These are phyloP conservation scores for Euplagia quadripunctaria DNA, from an alignment of 2,888 invertebrate species.

Conservation along the genomic window DNA sequence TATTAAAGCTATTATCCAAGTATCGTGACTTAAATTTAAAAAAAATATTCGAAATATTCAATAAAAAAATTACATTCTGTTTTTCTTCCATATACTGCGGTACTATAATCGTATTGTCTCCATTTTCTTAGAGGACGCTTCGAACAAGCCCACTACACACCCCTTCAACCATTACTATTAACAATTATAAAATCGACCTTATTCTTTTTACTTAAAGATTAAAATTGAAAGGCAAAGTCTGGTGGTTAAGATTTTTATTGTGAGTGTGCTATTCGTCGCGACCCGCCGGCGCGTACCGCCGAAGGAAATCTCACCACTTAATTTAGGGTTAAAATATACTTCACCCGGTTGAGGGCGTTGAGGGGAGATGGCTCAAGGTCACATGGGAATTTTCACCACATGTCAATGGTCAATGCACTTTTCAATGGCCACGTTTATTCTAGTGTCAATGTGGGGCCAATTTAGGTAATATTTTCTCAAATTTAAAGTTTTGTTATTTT, in stretches of 20 bases:
- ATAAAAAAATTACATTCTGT: conserved; percentile 42
- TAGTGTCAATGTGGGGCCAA: background rate
- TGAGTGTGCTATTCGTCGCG: conserved; percentile 47
- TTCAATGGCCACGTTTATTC: background rate
- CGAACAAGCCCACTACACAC: conserved; percentile 79
- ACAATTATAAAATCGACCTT: conserved; percentile 40
- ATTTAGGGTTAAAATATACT: conserved; percentile 81
- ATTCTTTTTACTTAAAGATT: conserved; percentile 22
- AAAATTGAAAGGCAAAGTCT: conserved; percentile 16
- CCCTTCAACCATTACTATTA: conserved; percentile 52
- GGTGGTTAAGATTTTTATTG: conserved; percentile 50
- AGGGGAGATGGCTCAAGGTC: conserved; percentile 70
- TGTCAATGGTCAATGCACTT: conserved; percentile 38
- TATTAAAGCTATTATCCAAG: background rate
- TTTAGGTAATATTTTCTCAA: too few relatives aligned
- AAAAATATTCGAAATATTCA: background rate
- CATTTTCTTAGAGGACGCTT: conserved; percentile 82
- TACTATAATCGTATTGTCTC: conserved; percentile 83
- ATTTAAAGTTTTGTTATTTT: background rate
- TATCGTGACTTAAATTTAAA: background rate
- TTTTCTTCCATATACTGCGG: conserved; percentile 61
- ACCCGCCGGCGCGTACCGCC: conserved; percentile 77
- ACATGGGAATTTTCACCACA: conserved; percentile 54
- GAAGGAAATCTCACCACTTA: conserved; percentile 73
- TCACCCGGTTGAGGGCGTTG: conserved; percentile 59